Base-by-base conservation (phyloP, 2,113 vertebrate species). In the Dendropsophus ebraccatus region DNA sequence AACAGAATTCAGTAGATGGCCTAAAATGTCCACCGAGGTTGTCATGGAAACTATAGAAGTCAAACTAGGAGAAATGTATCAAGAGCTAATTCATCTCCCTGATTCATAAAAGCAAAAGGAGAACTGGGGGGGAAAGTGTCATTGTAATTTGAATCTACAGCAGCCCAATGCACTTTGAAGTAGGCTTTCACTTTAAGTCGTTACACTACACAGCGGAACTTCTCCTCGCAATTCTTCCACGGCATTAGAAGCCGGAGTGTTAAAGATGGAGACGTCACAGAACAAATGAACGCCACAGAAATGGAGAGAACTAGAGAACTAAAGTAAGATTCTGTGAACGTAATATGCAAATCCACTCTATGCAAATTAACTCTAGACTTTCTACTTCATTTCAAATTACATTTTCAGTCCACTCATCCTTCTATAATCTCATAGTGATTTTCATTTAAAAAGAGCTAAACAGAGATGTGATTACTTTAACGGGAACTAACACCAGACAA, bases 341-440 rank as follows among this genome's bases (percentile, higher is more conserved):
- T 94, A 90, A 94, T 91, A 95, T 95, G 93, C 93, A 94, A 95
- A 95, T 93, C 91, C 90, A 93, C 56, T 79, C 19, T 19, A 65
- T 95, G 94, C 93, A 95, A 95, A 95, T 93, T 91, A 91, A 94
- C 94, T 92, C 93, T 87, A 49, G 78, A 90, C 92, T 93, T 95
- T 94, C 93, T 92, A 90, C 89, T 89, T 93, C 49, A 86, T 94
- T 94, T 95, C 90, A 92, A 92, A 94, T 95, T 95, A 92, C 93
- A 95, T 94, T 95, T 94, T 94, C 92, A 92, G 94, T 93, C 95
- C 93, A 94, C 93, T 94, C 94, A 94, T 95, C 94, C 93, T 94
- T 93, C 91, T 93, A 94, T 93, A 95, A 95, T 94, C 93, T 94
- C 90, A 90, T 87, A 92, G 92, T 90, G 94, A 95, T 95, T 95